Conservation (phyloP, 2,797 vertebrate species). For the Lindbergichthys nudifrons region DNA sequence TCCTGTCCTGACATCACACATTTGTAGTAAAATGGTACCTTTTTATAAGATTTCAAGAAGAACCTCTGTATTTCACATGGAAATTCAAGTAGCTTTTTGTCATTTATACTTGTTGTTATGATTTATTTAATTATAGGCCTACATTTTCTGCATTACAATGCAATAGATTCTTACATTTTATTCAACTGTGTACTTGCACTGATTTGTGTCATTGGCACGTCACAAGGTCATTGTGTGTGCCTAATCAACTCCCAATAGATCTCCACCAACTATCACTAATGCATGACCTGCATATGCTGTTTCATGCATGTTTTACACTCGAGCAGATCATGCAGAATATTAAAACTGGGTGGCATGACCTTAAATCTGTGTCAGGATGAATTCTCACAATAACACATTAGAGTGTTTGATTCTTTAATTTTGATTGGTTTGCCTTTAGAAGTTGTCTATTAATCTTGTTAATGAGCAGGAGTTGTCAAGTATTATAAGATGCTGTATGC, state of each 20-base stretch:
- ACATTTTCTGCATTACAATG: background rate
- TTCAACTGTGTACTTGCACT: slow-evolving; percentile 19
- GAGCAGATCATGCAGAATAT: slow-evolving; percentile 29
- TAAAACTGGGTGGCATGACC: background rate
- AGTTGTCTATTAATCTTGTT: background rate
- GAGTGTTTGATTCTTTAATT: background rate
- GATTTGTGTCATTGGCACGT: slow-evolving; percentile 60
- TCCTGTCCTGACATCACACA: background rate
- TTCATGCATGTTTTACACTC: slow-evolving; percentile 64
- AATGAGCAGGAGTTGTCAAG: background rate
- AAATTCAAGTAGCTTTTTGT: background rate
- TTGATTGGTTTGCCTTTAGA: background rate
- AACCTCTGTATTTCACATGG: background rate
- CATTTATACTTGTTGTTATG: background rate
- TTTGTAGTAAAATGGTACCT: background rate
- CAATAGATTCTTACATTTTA: slow-evolving; percentile 7
- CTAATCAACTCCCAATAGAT: slow-evolving; percentile 48
- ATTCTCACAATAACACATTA: background rate
- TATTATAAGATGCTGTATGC: background rate
- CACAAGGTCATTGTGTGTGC: slow-evolving; percentile 62
- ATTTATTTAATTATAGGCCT: background rate
- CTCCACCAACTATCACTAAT: slow-evolving; percentile 57
- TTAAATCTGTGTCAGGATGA: background rate
- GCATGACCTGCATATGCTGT: slow-evolving; percentile 61
- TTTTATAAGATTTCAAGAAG: background rate